A percentile compares a stretch with the other conserved stretches of the same genome.
Conservation (phyloP, 2,797 vertebrate genomes). For the Hoplostethus atlanticus region DNA sequence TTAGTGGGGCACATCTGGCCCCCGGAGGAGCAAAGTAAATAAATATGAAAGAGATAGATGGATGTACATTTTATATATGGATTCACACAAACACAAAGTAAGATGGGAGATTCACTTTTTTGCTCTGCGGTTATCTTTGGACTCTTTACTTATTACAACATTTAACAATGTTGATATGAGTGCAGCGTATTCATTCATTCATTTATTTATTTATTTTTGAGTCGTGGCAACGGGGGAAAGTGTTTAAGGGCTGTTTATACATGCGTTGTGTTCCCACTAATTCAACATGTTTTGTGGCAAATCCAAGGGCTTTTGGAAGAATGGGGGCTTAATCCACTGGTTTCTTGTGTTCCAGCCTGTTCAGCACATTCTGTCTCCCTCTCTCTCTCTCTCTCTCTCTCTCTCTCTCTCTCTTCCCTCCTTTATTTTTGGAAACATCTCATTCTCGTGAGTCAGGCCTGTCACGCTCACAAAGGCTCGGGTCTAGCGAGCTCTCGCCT, state of each 20-base stretch:
- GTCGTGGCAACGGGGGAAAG: conserved; percentile 36
- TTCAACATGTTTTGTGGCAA: conserved; percentile 72
- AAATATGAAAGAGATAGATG: conserved; percentile 27
- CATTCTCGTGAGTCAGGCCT: conserved; percentile 77
- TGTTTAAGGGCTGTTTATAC: conserved; percentile 62
- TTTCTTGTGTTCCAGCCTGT: conserved; percentile 76
- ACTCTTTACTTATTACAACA: background rate
- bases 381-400: conserved; percentile 9
- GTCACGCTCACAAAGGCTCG: conserved; percentile 67
- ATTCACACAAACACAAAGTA: background rate
- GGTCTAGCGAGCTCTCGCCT: conserved; percentile 57
- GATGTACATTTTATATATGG: conserved; percentile 3
- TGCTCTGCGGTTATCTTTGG: conserved; percentile 3
- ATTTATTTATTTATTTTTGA: conserved; percentile 33
- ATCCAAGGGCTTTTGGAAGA: conserved; percentile 68
- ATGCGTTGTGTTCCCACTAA: conserved; percentile 71
- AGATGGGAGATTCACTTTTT: conserved; percentile 5
- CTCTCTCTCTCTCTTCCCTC: conserved; percentile 38
- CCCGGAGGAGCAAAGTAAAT: conserved; percentile 25
- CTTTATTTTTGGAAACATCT: conserved; percentile 83
- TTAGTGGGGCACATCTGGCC: conserved; percentile 42
- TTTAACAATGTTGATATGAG: conserved; percentile 20
- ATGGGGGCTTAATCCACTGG: conserved; percentile 69
- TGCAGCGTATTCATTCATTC: conserved; percentile 4
- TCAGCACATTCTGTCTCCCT: conserved; percentile 68